A percentile compares a stretch with the other conserved stretches of the same genome.
phyloP scores from a whole-genome alignment of 1,140 invertebrate genomes.

The Dendroctonus valens region DNA sequence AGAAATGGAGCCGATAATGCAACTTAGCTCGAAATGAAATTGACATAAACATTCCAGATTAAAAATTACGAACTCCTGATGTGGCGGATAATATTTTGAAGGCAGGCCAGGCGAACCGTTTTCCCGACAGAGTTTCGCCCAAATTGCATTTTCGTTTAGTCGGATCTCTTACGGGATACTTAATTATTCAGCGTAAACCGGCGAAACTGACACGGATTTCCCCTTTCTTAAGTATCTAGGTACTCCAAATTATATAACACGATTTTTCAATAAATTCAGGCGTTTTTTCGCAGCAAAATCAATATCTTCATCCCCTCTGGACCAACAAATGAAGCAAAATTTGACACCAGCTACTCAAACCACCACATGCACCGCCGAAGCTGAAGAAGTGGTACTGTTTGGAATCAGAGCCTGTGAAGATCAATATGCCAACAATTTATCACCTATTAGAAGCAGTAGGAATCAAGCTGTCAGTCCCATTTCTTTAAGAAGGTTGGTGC shows the following conservation, averaged over 20 bases:
- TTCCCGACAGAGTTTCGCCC: neutral
- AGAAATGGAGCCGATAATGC: too few species aligned
- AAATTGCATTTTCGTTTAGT: slow-evolving; percentile 5
- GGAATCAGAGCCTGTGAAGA: slow-evolving; percentile 27
- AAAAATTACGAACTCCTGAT: neutral
- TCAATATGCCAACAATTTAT: slow-evolving; percentile 36
- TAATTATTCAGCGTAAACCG: neutral
- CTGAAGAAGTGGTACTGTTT: slow-evolving; percentile 26
- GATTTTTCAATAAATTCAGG: too few species aligned
- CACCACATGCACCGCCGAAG: slow-evolving; percentile 17
- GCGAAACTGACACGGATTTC: too few species aligned
- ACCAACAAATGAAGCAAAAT: slow-evolving; percentile 29
- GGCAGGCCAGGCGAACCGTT: neutral
- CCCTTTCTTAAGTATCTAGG: too few species aligned
- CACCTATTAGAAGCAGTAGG: slow-evolving; percentile 33
- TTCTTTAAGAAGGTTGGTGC: slow-evolving; percentile 39
- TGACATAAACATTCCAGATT: too few species aligned
- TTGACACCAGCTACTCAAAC: slow-evolving; percentile 23
- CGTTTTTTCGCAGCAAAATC: slow-evolving; percentile 15
- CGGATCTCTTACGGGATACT: neutral
- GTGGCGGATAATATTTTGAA: neutral
- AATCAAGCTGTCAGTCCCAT: slow-evolving; percentile 40
- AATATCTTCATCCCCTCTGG: slow-evolving; percentile 21
- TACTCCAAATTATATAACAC: too few species aligned
- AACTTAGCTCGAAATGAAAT: too few species aligned